Evolutionary conservation across 2,797 vertebrate species (phyloP).

Genomic region (Falco concolor): DNA sequence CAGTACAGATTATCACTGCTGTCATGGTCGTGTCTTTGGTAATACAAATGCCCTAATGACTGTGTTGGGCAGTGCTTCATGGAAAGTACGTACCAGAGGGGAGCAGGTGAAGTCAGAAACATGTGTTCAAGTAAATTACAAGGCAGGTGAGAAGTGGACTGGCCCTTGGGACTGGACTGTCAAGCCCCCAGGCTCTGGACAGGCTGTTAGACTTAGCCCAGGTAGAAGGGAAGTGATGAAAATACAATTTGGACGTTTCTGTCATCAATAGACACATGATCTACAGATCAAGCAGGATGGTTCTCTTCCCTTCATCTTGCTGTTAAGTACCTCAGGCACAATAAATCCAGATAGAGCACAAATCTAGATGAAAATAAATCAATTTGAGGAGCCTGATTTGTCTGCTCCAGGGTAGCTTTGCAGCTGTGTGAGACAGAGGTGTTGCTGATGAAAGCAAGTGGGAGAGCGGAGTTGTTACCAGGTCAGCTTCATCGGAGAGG

Average conservation of each 20-base stretch:
- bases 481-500: accelerated
- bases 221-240: neutral
- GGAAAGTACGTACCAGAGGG: neutral
- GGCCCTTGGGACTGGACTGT: neutral
- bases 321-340: neutral
- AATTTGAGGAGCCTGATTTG: neutral
- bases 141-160: neutral
- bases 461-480: neutral
- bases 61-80: neutral
- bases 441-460: neutral
- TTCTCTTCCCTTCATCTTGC: neutral
- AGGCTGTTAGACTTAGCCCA: neutral
- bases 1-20: neutral
- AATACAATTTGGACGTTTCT: neutral
- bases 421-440: neutral
- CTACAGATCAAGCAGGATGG: accelerated
- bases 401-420: neutral
- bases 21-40: neutral
- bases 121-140: neutral
- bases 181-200: neutral
- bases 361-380: neutral
- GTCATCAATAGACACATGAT: accelerated
- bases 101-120: neutral
- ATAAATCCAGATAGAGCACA: neutral
- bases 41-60: accelerated